These are phyloP conservation scores for Archips xylosteana DNA, from an alignment of 2,888 invertebrate genomes.

Conservation along the genomic window DNA sequence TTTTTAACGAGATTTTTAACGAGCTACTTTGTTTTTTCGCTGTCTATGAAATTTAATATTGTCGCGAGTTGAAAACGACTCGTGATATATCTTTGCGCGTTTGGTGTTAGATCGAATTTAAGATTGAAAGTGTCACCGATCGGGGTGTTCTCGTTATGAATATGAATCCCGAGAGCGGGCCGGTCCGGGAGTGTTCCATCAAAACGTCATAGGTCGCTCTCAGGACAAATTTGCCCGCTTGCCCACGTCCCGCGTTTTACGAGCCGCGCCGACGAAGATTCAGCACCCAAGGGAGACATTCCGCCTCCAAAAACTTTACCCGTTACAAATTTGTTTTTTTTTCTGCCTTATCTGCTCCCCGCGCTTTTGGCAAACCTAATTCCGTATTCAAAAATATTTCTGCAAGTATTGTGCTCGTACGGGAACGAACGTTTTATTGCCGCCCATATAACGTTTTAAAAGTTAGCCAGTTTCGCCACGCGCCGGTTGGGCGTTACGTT, in stretches of 20 bases:
- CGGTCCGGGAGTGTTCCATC: slow-evolving; percentile 82
- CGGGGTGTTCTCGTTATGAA: slow-evolving; percentile 79
- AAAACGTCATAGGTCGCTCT: slow-evolving; percentile 85
- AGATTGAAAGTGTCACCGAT: slow-evolving; percentile 68
- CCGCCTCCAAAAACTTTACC: slow-evolving; percentile 86
- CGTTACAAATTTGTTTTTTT: slow-evolving; percentile 86
- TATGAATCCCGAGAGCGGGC: slow-evolving; percentile 82
- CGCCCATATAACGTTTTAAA: slow-evolving; percentile 85
- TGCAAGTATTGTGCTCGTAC: slow-evolving; percentile 85
- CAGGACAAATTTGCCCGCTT: slow-evolving; percentile 84
- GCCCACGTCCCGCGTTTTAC: slow-evolving; percentile 85
- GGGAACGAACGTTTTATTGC: slow-evolving; percentile 82
- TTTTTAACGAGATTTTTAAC: slow-evolving; percentile 63
- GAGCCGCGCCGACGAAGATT: slow-evolving; percentile 84
- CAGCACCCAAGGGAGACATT: slow-evolving; percentile 85
- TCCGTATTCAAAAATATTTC: slow-evolving; percentile 86
- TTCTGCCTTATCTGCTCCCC: slow-evolving; percentile 84
- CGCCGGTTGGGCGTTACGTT: slow-evolving; percentile 61
- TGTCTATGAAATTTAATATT: slow-evolving; percentile 22
- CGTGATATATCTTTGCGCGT: slow-evolving; percentile 12
- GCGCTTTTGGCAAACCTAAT: slow-evolving; percentile 85
- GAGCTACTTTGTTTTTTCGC: slow-evolving; percentile 43
- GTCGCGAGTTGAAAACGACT: background rate
- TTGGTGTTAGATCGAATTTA: slow-evolving; percentile 59
- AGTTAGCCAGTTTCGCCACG: slow-evolving; percentile 79